Evolutionary conservation across 2,113 vertebrate species (phyloP), one percentile per base, ranked within the genome.

Genomic region (Nesogale talazaci): DNA sequence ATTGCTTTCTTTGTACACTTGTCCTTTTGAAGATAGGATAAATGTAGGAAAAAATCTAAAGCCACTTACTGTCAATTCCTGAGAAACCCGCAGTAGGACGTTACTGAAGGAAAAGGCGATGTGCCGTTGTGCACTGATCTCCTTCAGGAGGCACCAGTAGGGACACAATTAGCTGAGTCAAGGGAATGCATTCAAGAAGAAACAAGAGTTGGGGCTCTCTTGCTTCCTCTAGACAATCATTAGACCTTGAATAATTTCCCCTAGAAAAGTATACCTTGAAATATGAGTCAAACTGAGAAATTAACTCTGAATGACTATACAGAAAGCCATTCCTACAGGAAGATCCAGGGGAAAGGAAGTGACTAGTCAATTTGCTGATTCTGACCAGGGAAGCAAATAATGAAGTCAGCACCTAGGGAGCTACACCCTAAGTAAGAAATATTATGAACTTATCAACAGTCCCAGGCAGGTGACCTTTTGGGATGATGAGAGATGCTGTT

Each of bases 361-460:
- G 59, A 61, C 8, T 31, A n/a, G 6, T 63, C 59, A 34, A 20
- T 86, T 67, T 59, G 57, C 74, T 57, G 17, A 93, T 89, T 91
- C 72, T 94, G 61, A 74, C 3, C n/a, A 92, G 40, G 4, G 70
- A 92, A 92, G 36, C 40, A 89, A 88, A 86, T n/a, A 88, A 92
- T 65, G 75, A 82, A 59, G 56, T 65, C 46, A 52, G 3, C 72
- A 57, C 4, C 56, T 56, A 83, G 42, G n/a, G 15, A 90, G 31
- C 34, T 25, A 63, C 23, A 52, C 17, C 69, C 3, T n/a, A 74
- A 75, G n/a, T 25, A n/a, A 59, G 6, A 20, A 72, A 59, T 20
- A 70, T 74, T 57, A 23, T 40, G 57, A 29, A 72, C 57, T 36
- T 22, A 29, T 40, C 57, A 69, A 36, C 42, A 61, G 25, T 8